A percentile compares a stretch with the other conserved stretches of the same genome.
phyloP scores from a whole-genome alignment of 2,888 invertebrate species.

The Pyralis farinalis region DNA sequence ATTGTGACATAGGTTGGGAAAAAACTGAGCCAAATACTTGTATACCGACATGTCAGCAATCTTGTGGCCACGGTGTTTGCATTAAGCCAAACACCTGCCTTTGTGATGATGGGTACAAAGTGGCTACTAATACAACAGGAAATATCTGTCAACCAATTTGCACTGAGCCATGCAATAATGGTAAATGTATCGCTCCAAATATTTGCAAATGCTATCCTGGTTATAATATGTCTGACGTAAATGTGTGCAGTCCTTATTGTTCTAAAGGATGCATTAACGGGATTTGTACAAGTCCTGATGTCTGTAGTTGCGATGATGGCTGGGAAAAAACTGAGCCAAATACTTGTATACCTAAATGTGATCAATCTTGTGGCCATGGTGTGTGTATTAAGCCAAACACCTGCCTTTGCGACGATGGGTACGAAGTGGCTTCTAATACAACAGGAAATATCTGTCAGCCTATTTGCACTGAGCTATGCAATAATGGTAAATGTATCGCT shows the following conservation, averaged over 20 bases:
- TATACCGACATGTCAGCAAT: background rate
- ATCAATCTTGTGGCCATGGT: conserved; percentile 16
- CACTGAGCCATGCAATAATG: conserved; percentile 17
- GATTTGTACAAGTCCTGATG: conserved; percentile 13
- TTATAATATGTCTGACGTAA: conserved; percentile 7
- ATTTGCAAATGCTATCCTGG: conserved; percentile 21
- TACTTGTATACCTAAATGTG: conserved; percentile 17
- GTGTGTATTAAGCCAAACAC: conserved; percentile 19
- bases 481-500: conserved; percentile 63
- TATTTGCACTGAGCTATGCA: conserved; percentile 51
- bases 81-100: too few relatives aligned
- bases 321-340: background rate
- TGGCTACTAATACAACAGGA: background rate
- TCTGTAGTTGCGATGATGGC: conserved; percentile 25
- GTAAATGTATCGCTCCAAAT: conserved; percentile 21
- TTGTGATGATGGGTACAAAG: too few relatives aligned
- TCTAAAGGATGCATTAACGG: conserved; percentile 13
- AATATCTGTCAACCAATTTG: conserved; percentile 16
- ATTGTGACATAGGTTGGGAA: conserved; percentile 5
- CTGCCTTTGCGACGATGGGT: conserved; percentile 18
- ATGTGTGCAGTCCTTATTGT: conserved; percentile 8
- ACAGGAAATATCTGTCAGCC: conserved; percentile 43
- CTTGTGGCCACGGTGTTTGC: background rate
- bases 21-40: background rate
- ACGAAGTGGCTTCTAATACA: background rate